Evolutionary conservation across 2,888 invertebrate species (phyloP).

Genomic region (Temnothorax rugatulus): DNA sequence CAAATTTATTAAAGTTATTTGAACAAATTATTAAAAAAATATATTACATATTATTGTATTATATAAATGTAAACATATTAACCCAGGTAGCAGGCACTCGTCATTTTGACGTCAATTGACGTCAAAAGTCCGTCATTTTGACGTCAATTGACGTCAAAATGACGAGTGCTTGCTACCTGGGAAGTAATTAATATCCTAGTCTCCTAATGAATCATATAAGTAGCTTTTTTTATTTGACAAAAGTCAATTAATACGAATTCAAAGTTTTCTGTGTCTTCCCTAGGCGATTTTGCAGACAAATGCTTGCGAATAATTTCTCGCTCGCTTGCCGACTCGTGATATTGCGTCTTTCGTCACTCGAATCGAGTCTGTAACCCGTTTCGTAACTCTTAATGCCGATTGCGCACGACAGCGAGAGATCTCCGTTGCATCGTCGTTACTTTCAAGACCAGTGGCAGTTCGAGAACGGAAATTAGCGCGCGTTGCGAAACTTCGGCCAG

Average conservation of each 20-base stretch:
- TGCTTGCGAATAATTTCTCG: not conserved
- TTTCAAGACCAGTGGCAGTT: conserved; percentile 35
- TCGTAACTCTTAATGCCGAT: conserved; percentile 32
- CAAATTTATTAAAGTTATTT: too few species aligned
- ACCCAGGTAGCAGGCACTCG: too few species aligned
- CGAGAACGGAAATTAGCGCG: conserved; percentile 40
- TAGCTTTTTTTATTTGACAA: not conserved
- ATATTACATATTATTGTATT: too few species aligned
- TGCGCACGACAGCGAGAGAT: conserved; percentile 18
- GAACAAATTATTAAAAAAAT: too few species aligned
- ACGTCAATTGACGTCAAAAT: too few species aligned
- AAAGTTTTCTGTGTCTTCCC: not conserved
- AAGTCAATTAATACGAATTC: not conserved
- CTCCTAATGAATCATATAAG: not conserved
- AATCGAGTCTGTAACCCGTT: conserved; percentile 36
- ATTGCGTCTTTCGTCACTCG: conserved; percentile 30
- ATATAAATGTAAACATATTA: not conserved
- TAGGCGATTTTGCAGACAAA: not conserved
- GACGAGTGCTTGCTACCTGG: too few species aligned
- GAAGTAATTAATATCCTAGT: not conserved
- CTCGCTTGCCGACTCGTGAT: not conserved
- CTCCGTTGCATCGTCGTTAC: conserved; percentile 8
- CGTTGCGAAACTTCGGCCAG: conserved; percentile 16
- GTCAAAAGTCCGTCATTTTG: too few species aligned
- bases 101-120: too few species aligned